Conservation (phyloP, 2,797 vertebrate species). For the Enteromius thamalakanensis region DNA sequence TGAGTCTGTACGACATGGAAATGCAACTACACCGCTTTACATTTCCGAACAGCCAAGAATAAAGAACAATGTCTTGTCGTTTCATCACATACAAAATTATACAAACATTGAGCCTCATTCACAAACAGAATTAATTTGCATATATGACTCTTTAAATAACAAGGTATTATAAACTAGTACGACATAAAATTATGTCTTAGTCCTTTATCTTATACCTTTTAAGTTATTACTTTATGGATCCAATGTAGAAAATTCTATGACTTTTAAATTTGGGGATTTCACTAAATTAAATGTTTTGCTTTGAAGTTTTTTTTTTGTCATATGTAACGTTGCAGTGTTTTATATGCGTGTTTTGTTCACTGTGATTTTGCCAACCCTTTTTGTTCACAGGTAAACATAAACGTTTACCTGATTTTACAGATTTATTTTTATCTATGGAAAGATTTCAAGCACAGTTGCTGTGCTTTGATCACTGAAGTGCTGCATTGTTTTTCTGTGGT, state of each 20-base stretch:
- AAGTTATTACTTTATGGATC: background rate
- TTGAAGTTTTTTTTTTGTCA: background rate
- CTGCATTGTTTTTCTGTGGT: conserved; percentile 58
- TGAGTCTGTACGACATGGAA: conserved; percentile 50
- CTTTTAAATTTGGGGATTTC: background rate
- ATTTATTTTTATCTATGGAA: conserved; percentile 13
- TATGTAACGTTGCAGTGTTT: background rate
- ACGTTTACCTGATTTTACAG: conserved; percentile 9
- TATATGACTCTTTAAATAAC: background rate
- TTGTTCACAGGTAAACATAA: background rate
- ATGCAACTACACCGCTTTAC: conserved; percentile 20
- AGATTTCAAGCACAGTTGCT: conserved; percentile 13
- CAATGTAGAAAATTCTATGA: background rate
- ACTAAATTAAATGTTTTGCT: background rate
- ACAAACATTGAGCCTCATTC: background rate
- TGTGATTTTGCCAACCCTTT: conserved; percentile 7
- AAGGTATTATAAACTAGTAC: background rate
- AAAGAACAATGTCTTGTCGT: conserved; percentile 14
- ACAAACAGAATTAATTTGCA: background rate
- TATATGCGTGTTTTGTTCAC: background rate
- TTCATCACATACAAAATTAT: background rate
- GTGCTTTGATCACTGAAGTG: conserved; percentile 30
- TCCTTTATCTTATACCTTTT: too few species aligned
- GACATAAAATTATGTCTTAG: background rate
- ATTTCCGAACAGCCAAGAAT: conserved; percentile 23